Conservation (phyloP, 2,888 invertebrate species). For the Cabera pusaria region DNA sequence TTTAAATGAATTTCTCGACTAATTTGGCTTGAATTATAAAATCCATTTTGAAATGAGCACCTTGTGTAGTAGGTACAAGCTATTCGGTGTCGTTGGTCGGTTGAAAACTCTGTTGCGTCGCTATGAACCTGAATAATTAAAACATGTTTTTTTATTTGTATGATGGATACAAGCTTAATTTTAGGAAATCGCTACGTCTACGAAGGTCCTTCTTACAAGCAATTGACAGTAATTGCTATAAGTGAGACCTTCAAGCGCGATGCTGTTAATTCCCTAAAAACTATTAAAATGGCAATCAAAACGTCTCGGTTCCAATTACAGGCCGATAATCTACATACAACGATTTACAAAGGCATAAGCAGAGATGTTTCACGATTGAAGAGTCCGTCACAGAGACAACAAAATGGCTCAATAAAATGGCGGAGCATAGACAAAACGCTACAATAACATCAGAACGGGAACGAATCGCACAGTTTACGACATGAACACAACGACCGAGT, state of each 20-base stretch:
- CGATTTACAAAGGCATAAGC: conserved; percentile 52
- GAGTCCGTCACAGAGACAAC: conserved; percentile 69
- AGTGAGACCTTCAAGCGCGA: background rate
- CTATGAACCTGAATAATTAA: too few relatives aligned
- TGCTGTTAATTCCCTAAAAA: conserved; percentile 5
- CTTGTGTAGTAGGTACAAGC: too few relatives aligned
- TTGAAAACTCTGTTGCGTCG: too few relatives aligned
- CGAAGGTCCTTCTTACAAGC: too few relatives aligned
- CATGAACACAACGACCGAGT: conserved; percentile 78
- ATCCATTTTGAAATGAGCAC: too few relatives aligned
- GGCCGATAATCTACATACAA: conserved; percentile 11
- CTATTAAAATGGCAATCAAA: conserved; percentile 20
- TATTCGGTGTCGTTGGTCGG: too few relatives aligned
- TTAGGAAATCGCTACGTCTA: too few relatives aligned
- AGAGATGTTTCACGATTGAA: conserved; percentile 53
- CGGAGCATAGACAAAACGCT: conserved; percentile 81
- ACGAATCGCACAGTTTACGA: conserved; percentile 81
- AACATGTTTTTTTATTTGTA: too few relatives aligned
- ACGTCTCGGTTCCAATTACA: conserved; percentile 16
- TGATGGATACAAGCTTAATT: too few relatives aligned
- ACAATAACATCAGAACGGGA: conserved; percentile 83
- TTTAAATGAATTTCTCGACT: too few relatives aligned
- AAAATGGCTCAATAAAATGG: conserved; percentile 77
- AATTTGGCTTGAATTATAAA: too few relatives aligned
- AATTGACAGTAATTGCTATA: too few relatives aligned